These are phyloP conservation scores for Corythornis vintsioides DNA, from an alignment of 2,113 vertebrate genomes.

Conservation along the genomic window DNA sequence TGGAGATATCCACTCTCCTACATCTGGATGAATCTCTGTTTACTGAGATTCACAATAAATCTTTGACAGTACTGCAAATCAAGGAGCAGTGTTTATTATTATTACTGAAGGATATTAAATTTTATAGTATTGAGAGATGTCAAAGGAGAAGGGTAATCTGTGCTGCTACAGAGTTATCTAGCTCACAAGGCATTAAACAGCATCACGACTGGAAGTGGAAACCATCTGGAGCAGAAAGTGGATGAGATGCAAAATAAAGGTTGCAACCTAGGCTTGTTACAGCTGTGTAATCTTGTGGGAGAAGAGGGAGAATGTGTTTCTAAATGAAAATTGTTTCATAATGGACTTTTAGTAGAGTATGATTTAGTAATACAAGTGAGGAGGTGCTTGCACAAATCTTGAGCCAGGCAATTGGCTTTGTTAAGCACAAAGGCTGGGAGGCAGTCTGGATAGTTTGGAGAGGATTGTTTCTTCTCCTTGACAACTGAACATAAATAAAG, in stretches of 20 bases:
- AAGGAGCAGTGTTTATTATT: neutral
- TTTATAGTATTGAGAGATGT: neutral
- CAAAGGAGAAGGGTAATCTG: neutral
- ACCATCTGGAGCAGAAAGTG: neutral
- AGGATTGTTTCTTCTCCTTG: neutral
- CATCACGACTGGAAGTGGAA: neutral
- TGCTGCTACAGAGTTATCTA: neutral
- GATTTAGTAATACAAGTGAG: neutral
- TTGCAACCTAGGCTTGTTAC: neutral
- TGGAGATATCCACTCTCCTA: neutral
- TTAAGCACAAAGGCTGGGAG: slow-evolving; percentile 5
- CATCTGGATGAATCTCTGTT: neutral
- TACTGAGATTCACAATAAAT: neutral
- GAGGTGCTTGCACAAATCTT: neutral
- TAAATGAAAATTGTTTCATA: neutral
- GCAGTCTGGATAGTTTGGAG: neutral
- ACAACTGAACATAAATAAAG: slow-evolving; percentile 11
- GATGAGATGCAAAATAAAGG: neutral
- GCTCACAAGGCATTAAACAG: neutral
- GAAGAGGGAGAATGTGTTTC: neutral
- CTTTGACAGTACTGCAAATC: neutral
- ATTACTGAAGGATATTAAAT: neutral
- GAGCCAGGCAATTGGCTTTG: neutral
- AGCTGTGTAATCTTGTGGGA: neutral
- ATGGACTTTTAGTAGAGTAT: neutral